Percentiles rank a stretch among this genome's conserved stretches.
phyloP scores from a whole-genome alignment of 1,140 invertebrate species.

The Dolichoris vasculosae region DNA sequence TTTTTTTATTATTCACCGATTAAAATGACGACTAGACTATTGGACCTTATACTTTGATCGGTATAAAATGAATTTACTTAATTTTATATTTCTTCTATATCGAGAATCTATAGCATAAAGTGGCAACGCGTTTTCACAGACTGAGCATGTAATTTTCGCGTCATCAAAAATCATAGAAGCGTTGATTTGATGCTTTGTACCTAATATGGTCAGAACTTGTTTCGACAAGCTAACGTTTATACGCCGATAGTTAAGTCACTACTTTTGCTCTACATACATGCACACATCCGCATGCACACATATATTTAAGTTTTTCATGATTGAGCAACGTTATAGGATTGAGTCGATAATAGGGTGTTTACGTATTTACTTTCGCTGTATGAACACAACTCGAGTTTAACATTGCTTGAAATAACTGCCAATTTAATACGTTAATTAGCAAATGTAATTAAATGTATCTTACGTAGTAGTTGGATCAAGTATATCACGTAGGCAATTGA shows the following conservation, averaged over 20 bases:
- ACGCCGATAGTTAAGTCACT: background rate
- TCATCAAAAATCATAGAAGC: background rate
- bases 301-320: slow-evolving; percentile 31
- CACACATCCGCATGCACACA: background rate
- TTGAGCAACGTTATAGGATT: slow-evolving; percentile 53
- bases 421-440: slow-evolving; percentile 38
- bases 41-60: background rate
- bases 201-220: slow-evolving; percentile 10
- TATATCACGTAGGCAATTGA: background rate
- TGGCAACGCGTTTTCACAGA: background rate
- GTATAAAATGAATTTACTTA: background rate
- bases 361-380: slow-evolving; percentile 46
- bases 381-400: background rate
- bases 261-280: background rate
- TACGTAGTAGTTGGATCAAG: background rate
- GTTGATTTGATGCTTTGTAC: background rate
- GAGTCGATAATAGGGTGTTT: slow-evolving; percentile 43
- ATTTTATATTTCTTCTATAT: background rate
- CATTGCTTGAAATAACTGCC: background rate
- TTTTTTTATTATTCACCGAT: background rate
- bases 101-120: background rate
- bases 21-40: background rate
- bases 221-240: background rate
- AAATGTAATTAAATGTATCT: slow-evolving; percentile 39
- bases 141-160: slow-evolving; percentile 7